Evolutionary conservation across 1,140 invertebrate species (phyloP), one percentile per base, ranked within the genome.

Genomic region (Euura lappo): DNA sequence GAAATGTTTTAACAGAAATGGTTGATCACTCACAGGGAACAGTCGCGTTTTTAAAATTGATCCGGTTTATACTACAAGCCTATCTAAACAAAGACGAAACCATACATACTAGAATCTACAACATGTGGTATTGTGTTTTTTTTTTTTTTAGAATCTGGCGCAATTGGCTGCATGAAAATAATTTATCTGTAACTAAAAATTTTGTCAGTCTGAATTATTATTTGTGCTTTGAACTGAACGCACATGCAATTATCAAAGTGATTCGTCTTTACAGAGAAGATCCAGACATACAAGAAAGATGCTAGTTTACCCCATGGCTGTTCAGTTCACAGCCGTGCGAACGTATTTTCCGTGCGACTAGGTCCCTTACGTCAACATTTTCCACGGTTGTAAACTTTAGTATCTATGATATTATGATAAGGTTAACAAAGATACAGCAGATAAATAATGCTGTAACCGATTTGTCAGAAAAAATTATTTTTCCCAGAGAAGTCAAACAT

Each of bases 301-400:
- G 44, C 10, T 2, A 51, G 47, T 51, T 51, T 51, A 51, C 47
- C 2, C 47, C 47, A 51, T 51, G 47, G 47, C 47, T 51, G 47
- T 51, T 51, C 11, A 51, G 47, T 51, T 51, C 47, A 51, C 47
- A 51, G 47, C 47, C 47, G 11, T 51, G 47, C 11, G 46, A 70
- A 43, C 13, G 69, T 13, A n/a, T n/a, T 70, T 70, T 46, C 13
- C 45, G 69, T 28, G 13, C 51, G 4, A n/a, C 3, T 6, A 46
- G 69, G 13, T 70, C 69, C 6, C 13, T 70, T 8, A n/a, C 45
- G 4, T 47, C 69, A 47, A 46, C 45, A 13, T 47, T 13, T 47
- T 70, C 69, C 28, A 70, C 69, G 10, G 28, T 70, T n/a, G 45
- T 70, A 46, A 70, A 70, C 45, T 70, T 45, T 47, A 47, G 45